Percentiles rank a stretch among this genome's conserved stretches.
Conservation (phyloP, 2,113 vertebrate species). For the Rattus norvegicus region DNA sequence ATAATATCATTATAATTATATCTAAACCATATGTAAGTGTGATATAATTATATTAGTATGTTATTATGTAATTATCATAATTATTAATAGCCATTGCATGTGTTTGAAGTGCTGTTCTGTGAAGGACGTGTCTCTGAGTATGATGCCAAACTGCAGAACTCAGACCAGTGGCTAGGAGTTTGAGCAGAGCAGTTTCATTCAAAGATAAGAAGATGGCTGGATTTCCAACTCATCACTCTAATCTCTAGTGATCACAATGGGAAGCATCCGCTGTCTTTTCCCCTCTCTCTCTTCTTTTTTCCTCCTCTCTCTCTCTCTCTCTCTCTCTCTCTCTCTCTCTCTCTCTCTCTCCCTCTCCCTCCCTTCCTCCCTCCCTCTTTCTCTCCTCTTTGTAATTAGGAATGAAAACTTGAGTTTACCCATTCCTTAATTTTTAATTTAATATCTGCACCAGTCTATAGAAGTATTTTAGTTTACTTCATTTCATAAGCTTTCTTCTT, state of each 20-base stretch:
- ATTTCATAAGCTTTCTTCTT: not conserved
- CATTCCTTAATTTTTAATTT: not conserved
- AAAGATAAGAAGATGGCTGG: not conserved
- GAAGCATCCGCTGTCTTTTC: not conserved
- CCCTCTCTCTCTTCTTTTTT: too few relatives aligned
- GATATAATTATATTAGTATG: too few relatives aligned
- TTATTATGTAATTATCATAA: too few relatives aligned
- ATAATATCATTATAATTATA: not conserved
- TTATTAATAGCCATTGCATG: not conserved
- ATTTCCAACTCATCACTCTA: not conserved
- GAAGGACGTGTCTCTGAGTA: not conserved
- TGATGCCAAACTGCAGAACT: not conserved
- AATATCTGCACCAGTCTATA: not conserved
- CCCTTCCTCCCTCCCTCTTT: accelerated
- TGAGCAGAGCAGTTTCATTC: not conserved
- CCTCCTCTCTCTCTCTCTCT: not conserved
- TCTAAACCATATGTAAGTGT: not conserved
- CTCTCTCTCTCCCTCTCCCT: too few relatives aligned
- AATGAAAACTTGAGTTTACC: not conserved
- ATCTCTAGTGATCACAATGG: not conserved
- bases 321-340: too few relatives aligned
- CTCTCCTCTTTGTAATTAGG: not conserved
- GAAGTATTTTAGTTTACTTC: not conserved
- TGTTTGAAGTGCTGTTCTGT: not conserved
- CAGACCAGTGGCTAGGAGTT: not conserved